Evolutionary conservation across 1,140 invertebrate genomes (phyloP).

Genomic region (Euura lappo): DNA sequence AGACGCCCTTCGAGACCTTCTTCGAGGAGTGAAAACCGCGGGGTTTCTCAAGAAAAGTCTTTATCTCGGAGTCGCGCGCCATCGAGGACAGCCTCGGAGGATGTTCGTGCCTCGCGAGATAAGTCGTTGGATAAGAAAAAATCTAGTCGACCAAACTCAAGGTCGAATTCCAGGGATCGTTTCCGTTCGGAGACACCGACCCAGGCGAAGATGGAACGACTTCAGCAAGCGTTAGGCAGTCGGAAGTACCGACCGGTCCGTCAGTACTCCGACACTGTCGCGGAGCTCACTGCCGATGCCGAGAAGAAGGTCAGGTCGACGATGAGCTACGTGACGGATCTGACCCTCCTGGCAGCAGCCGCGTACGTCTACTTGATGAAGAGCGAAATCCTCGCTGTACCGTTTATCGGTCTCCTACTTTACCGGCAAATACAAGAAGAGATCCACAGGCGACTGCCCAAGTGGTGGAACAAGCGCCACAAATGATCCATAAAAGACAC

Average conservation of each 20-base stretch:
- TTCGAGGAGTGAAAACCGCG: slow-evolving; percentile 34
- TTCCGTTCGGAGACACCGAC: slow-evolving; percentile 29
- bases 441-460: slow-evolving; percentile 37
- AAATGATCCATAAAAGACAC: slow-evolving; percentile 11
- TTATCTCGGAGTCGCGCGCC: slow-evolving; percentile 15
- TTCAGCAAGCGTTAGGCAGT: slow-evolving; percentile 36
- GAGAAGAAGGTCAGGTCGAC: slow-evolving; percentile 70
- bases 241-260: slow-evolving; percentile 29
- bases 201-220: slow-evolving; percentile 37
- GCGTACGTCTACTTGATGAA: slow-evolving; percentile 75
- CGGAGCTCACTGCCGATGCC: slow-evolving; percentile 57
- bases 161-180: slow-evolving; percentile 47
- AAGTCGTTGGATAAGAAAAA: slow-evolving; percentile 15
- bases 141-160: slow-evolving; percentile 25
- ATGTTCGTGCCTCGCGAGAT: slow-evolving; percentile 14
- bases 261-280: slow-evolving; percentile 15
- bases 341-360: slow-evolving; percentile 73
- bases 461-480: slow-evolving; percentile 31
- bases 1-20: slow-evolving; percentile 37
- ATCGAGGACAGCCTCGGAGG: slow-evolving; percentile 30
- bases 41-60: slow-evolving; percentile 26
- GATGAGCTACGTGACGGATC: slow-evolving; percentile 72
- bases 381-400: slow-evolving; percentile 76
- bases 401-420: slow-evolving; percentile 75
- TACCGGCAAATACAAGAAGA: slow-evolving; percentile 75